Evolutionary conservation across 30 jellyfish, hydroid and myxozoan species (phyloP).

Genomic region (Hydractinia symbiolongicarpus): DNA sequence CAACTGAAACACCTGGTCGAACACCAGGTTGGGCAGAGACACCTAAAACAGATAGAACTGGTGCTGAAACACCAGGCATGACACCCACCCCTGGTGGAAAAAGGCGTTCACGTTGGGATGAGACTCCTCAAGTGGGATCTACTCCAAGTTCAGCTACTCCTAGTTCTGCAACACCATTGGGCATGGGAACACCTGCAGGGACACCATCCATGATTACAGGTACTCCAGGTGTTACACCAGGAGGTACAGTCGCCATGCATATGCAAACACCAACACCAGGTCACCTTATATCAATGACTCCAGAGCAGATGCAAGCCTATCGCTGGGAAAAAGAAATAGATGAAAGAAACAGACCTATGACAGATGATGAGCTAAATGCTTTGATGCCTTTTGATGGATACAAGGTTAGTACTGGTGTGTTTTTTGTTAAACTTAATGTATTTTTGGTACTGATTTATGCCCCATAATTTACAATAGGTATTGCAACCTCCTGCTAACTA

Average conservation of each 20-base stretch:
- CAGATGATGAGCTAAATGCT: conserved; percentile 92
- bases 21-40: conserved; percentile 99
- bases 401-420: conserved; percentile 48
- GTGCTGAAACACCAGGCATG: conserved; percentile 99
- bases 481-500: conserved; percentile 98
- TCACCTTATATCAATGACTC: conserved; percentile 93
- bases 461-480: conserved; percentile 23
- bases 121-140: conserved; percentile 87
- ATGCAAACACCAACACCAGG: conserved; percentile 99
- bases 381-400: conserved; percentile 99
- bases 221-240: conserved; percentile 92
- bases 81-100: conserved; percentile 98
- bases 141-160: conserved; percentile 93
- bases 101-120: conserved; percentile 97
- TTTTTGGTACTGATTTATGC: not conserved
- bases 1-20: conserved; percentile 96
- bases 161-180: conserved; percentile 56
- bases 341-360: conserved; percentile 93
- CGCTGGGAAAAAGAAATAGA: conserved; percentile 99
- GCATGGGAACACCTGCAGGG: conserved; percentile 83
- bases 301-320: conserved; percentile 95
- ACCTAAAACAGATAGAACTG: conserved; percentile 91
- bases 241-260: conserved; percentile 96
- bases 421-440: not conserved
- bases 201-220: conserved; percentile 27